Evolutionary conservation across 2,888 invertebrate genomes (phyloP), one percentile per base, ranked within the genome.

Genomic region (Dorcus hopei): DNA sequence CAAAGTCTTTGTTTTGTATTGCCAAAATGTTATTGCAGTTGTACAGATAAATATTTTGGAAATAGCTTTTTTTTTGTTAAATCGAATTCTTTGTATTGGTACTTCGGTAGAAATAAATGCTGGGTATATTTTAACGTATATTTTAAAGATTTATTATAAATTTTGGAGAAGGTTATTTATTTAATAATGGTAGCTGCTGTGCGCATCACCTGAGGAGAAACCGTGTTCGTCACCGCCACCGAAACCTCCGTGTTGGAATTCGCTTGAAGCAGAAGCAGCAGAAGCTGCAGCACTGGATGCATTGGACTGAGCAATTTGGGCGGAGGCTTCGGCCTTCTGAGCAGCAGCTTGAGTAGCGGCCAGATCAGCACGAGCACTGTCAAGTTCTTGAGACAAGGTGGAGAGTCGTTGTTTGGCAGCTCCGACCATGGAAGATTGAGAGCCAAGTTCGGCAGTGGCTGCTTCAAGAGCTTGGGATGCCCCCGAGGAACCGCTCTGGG

Each of bases 261-360:
- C 52, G n/a, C 49, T 43, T 26, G 54, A 49, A 8, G 59, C 55
- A 39, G 55, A 26, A 9, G 59, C 45, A 48, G 59, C 59, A 11
- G 54, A 39, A 43, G 55, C 59, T 38, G 55, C 90, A 0, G 88
- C 90, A 11, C 87, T 86, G 0, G 89, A 89, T 0, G 90, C 90
- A 73, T 89, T 90, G 38, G 87, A 87, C 66, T 90, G 90, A 0
- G 90, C 90, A 58, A 85, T 84, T 68, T 88, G 88, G 0, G 89
- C 91, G 0, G 87, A 83, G 53, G 84, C 82, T 80, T 83, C 83
- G 19, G 88, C 88, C 71, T 88, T 88, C 61, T 86, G 81, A 0
- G 91, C 87, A 3, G 90, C 90, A 0, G 84, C 77, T 71, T 88
- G 87, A 0, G 91, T 91, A 1, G 89, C 89, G n/a, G 88, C 87